Conservation (phyloP, 2,113 vertebrate genomes). For the Pangasianodon gigas region DNA sequence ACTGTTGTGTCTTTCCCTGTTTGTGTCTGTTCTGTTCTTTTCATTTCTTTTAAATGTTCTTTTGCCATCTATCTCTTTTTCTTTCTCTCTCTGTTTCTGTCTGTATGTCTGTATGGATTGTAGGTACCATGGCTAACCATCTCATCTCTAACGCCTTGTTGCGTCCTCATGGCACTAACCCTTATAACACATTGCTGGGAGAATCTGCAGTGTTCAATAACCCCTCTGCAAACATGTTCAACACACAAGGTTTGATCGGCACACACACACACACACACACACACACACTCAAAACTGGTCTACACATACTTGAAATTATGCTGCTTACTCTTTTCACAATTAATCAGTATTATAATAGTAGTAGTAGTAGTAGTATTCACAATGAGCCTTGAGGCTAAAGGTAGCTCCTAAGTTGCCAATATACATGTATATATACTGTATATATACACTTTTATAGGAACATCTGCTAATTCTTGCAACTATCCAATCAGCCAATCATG, state of each 20-base stretch:
- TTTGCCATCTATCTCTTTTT: conserved; percentile 38
- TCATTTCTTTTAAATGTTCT: conserved; percentile 11
- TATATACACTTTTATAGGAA: too few species aligned
- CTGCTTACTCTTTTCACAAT: neutral
- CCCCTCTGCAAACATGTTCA: conserved; percentile 99
- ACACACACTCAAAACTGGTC: neutral
- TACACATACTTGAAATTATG: conserved; percentile 6
- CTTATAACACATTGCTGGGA: conserved; percentile 99
- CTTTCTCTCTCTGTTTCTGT: conserved; percentile 55
- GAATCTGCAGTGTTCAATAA: conserved; percentile 99
- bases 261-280: conserved; percentile 36
- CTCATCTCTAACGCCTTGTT: conserved; percentile 99
- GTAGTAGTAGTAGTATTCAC: neutral
- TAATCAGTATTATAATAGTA: neutral
- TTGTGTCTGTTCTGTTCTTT: conserved; percentile 31
- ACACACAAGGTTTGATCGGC: conserved; percentile 95
- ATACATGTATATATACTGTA: too few species aligned
- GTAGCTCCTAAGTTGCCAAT: too few species aligned
- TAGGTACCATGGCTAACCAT: conserved; percentile 99
- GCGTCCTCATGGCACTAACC: conserved; percentile 99
- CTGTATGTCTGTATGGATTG: conserved; percentile 40
- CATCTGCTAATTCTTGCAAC: neutral
- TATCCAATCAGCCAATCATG: neutral
- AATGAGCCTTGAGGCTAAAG: too few species aligned
- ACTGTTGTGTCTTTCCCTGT: conserved; percentile 43